Conservation (phyloP, 92 coral and sea anemone genomes). For the Umimayanthus kanabou region DNA sequence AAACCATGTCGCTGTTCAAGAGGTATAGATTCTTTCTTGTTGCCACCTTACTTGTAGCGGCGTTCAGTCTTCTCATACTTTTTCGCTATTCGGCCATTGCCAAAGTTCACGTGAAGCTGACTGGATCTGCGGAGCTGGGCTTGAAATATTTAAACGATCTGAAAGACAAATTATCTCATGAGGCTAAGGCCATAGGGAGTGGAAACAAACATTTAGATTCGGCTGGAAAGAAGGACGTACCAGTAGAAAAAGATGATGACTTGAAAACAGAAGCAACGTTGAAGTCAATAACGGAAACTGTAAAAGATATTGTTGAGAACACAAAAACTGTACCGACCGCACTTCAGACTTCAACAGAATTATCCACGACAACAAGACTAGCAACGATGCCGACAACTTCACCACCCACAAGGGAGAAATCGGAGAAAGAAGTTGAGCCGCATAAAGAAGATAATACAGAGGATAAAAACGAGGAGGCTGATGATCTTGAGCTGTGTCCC, state of each 20-base stretch:
- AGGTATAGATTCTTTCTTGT: slow-evolving; percentile 23
- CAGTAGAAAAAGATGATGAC: background rate
- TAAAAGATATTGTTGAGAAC: background rate
- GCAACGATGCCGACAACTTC: background rate
- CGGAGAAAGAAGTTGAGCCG: no score
- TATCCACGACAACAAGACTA: background rate
- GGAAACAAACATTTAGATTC: background rate
- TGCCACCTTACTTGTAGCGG: slow-evolving; percentile 12
- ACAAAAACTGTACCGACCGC: background rate
- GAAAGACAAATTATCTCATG: background rate
- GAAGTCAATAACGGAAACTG: background rate
- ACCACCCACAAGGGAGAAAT: no score
- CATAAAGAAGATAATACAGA: background rate
- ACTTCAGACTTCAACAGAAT: background rate
- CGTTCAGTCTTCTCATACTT: slow-evolving; percentile 7
- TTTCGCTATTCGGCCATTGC: slow-evolving; percentile 24
- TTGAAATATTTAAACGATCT: slow-evolving; percentile 32
- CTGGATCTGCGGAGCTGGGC: slow-evolving; percentile 37
- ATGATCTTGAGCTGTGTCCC: slow-evolving; percentile 28
- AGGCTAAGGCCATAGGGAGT: background rate
- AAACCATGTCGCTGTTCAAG: slow-evolving; percentile 1
- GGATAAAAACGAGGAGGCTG: background rate
- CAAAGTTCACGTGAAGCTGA: slow-evolving; percentile 5
- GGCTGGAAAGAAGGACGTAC: background rate
- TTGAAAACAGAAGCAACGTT: background rate